Conservation (phyloP, 1,140 invertebrate genomes). For the Luehdorfia chinensis region DNA sequence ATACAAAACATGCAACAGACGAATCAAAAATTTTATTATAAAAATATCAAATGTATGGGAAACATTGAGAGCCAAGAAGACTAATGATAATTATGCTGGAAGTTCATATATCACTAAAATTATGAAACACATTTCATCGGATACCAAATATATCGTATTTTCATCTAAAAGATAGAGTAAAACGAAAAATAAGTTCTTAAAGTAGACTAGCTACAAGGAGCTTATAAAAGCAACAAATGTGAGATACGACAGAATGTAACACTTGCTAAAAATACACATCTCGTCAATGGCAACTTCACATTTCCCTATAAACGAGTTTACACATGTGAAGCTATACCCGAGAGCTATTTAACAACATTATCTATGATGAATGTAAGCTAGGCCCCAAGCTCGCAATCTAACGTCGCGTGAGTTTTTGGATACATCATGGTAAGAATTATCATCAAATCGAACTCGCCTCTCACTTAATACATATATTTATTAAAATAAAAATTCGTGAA, state of each 20-base stretch:
- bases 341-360: constrained; percentile 18
- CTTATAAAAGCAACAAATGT: constrained; percentile 47
- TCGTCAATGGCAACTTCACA: constrained; percentile 50
- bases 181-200: constrained; percentile 51
- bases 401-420: background rate
- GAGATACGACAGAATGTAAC: constrained; percentile 34
- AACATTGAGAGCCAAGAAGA: constrained; percentile 39
- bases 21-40: constrained; percentile 46
- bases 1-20: constrained; percentile 61
- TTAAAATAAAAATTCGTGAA: constrained; percentile 5
- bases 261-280: constrained; percentile 39
- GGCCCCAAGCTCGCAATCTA: background rate
- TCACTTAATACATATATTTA: too few relatives aligned
- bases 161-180: constrained; percentile 25
- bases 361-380: background rate
- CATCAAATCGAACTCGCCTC: background rate
- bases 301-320: constrained; percentile 30
- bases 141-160: constrained; percentile 7
- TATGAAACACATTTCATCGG: constrained; percentile 31
- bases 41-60: constrained; percentile 58
- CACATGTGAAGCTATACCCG: constrained; percentile 25
- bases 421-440: too few relatives aligned
- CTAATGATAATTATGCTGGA: constrained; percentile 39
- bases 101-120: constrained; percentile 46
- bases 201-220: constrained; percentile 65